Evolutionary conservation across 2,113 vertebrate species (phyloP), one percentile per base, ranked within the genome.

Genomic region (Cebidichthys violaceus): DNA sequence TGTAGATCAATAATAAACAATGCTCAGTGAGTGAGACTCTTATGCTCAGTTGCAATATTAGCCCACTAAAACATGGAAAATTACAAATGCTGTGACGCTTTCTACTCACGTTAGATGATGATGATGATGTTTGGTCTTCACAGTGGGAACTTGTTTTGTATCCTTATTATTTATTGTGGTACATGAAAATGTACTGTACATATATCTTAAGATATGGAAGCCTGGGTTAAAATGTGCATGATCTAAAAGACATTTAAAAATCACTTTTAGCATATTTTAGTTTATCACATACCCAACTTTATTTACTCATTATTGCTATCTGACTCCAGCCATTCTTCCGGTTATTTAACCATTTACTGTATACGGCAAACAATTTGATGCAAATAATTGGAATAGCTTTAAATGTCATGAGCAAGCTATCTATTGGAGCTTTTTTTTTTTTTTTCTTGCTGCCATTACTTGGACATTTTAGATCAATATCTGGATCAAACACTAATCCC

Each of bases 401-500:
- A 9, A 20, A 88, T 67, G 47, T 75, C 82, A 54, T 3, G 9
- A 35, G 50, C 9, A 2, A 20, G 55, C 54, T 61, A 29, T 72
- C 14, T 6, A 5, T 24, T 83, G 39, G 45, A 79, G 59, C 79
- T 79, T 27, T 35, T 22, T 43, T 67, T 77, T 50, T 3, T 50
- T 52, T 29, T 29, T 67, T 74, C 71, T 68, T 47, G 9, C 39
- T 78, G 77, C 59, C 66, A 54, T 68, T 73, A 55, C 71, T n/a
- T 55, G 81, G 31, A 65, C 47, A 72, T 78, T 89, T 90, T 43
- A 79, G 80, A 86, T 90, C 64, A 83, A 81, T 91, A 85, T 82
- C 82, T 85, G 82, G 70, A 81, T 79, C 61, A 78, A 83, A 80
- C 15, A 15, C 73, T 84, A 86, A 90, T 89, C 86, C 68, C 74